Conservation (phyloP, 2,888 invertebrate genomes). For the Leptopilina myrica region DNA sequence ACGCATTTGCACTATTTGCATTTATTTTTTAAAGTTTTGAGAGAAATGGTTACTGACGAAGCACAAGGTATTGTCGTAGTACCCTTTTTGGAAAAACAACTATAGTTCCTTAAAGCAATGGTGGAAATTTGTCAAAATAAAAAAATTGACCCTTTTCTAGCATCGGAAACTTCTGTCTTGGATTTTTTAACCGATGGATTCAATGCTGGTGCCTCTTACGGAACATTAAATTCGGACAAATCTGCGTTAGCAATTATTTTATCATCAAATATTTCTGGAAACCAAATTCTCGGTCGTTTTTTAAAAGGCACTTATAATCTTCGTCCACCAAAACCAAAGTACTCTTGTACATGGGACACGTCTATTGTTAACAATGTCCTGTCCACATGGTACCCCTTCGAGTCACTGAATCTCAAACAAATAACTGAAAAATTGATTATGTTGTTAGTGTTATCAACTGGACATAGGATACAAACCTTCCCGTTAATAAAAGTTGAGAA, state of each 20-base stretch:
- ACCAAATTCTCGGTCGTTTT: background rate
- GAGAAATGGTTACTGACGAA: no score
- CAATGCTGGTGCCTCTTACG: slow-evolving; percentile 40
- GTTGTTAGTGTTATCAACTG: slow-evolving; percentile 47
- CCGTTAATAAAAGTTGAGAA: slow-evolving; percentile 46
- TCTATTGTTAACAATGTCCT: slow-evolving; percentile 28
- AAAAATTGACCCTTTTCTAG: slow-evolving; percentile 31
- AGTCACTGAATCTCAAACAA: slow-evolving; percentile 43
- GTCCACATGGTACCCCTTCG: slow-evolving; percentile 38
- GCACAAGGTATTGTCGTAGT: no score
- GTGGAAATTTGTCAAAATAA: slow-evolving; percentile 3
- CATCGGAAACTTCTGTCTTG: slow-evolving; percentile 11
- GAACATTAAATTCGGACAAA: slow-evolving; percentile 42
- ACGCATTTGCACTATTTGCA: no score
- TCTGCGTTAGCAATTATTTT: slow-evolving; percentile 46
- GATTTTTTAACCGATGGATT: slow-evolving; percentile 42
- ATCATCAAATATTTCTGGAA: slow-evolving; percentile 24
- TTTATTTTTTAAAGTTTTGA: no score
- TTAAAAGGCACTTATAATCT: no score
- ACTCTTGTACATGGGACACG: slow-evolving; percentile 46
- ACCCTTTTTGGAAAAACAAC: no score
- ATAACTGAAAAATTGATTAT: slow-evolving; percentile 46
- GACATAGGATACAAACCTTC: slow-evolving; percentile 48
- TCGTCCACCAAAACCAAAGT: slow-evolving; percentile 5
- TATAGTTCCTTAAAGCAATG: slow-evolving; percentile 33